Evolutionary conservation across 2,797 vertebrate genomes (phyloP), one percentile per base, ranked within the genome.

Genomic region (Fundulus diaphanus): DNA sequence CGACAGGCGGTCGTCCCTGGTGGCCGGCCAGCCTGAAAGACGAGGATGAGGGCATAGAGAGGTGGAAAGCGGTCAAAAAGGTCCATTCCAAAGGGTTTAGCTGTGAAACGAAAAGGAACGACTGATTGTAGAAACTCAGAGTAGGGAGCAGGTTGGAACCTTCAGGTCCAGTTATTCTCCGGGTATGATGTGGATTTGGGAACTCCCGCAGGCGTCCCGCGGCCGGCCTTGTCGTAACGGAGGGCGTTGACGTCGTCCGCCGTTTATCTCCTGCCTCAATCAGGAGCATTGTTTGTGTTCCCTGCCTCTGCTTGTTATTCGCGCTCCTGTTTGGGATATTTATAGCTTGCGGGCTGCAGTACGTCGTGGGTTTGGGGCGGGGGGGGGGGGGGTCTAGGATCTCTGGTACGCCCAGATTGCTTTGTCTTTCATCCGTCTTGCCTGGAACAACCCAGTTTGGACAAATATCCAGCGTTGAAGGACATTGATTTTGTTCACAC

Each of bases 1-100:
- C 71, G 89, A 78, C 76, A 6, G 88, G 85, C 68, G 75, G 88
- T 80, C 82, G 80, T 75, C 86, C 82, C 83, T 6, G 2, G 76
- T 61, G 83, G 52, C 37, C 9, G 54, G 70, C 59, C 86, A 82
- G 70, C 72, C 83, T 85, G 37, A 89, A 93, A 87, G 86, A 85
- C 70, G n/a, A 44, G 74, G 68, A 87, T 68, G 56, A 83, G 63
- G 72, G 86, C 65, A 70, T 27, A 33, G 78, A 82, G 73, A 72
- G 44, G 20, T 66, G 9, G 66, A 29, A 74, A 78, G 70, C 54
- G 22, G 65, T 66, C 48, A 16, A 61, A 72, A 29, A 48, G 67
- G 68, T 48, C 31, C 54, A 52, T 20, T 86, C 51, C 71, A n/a
- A 77, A 80, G 13, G 46, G 8, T 48, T 70, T 56, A 54, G 69